phyloP scores from a whole-genome alignment of 2,113 vertebrate genomes.

The Pangasianodon gigas region DNA sequence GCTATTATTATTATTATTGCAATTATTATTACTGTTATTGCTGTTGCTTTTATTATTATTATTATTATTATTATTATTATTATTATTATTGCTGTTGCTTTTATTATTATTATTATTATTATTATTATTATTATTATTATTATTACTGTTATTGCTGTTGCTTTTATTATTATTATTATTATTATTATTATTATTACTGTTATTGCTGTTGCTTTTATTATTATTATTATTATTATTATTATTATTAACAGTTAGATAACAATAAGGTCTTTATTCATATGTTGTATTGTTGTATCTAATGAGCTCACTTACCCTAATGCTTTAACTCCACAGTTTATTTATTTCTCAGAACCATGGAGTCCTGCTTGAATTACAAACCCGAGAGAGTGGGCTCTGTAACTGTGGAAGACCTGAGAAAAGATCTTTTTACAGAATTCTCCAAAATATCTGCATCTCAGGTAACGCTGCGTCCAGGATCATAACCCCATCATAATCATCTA shows the following conservation, averaged over 20 bases:
- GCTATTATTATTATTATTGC: background rate
- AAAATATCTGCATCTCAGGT: conserved; percentile 63
- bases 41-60: no score
- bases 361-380: conserved; percentile 55
- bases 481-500: background rate
- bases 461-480: background rate
- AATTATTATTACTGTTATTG: background rate
- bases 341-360: conserved; percentile 63
- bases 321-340: background rate
- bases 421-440: conserved; percentile 75
- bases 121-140: background rate
- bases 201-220: background rate
- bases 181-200: background rate
- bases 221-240: background rate
- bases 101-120: background rate
- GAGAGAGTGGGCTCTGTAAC: conserved; percentile 57
- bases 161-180: background rate
- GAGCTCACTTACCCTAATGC: background rate
- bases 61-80: background rate
- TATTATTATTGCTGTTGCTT: background rate
- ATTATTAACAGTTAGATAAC: background rate
- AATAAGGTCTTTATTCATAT: background rate
- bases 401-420: conserved; percentile 73
- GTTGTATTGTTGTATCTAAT: background rate
- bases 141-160: no score